These are phyloP conservation scores for Nannoperca obscura DNA, from an alignment of 2,797 vertebrate species.

Conservation along the genomic window DNA sequence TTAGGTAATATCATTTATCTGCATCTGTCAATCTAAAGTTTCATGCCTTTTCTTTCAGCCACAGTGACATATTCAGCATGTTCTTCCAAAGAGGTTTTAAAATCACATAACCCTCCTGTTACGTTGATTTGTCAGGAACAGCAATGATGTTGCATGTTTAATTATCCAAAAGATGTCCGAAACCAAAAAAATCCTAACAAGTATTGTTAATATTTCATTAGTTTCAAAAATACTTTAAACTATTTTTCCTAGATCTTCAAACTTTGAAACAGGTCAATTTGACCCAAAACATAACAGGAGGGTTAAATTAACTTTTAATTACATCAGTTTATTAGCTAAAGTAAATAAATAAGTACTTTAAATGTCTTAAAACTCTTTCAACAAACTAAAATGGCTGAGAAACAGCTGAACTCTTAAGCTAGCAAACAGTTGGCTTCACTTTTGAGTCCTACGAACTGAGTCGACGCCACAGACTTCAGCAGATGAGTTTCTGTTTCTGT, in stretches of 20 bases:
- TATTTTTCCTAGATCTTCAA: too few species aligned
- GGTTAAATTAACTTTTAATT: conserved; percentile 13
- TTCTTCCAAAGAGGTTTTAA: background rate
- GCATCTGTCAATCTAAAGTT: background rate
- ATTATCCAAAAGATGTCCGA: too few species aligned
- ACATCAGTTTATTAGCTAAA: conserved; percentile 17
- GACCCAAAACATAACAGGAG: too few species aligned
- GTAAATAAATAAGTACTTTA: background rate
- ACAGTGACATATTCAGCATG: background rate
- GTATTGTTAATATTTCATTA: too few species aligned
- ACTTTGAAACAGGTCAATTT: too few species aligned
- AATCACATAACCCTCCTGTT: too few species aligned
- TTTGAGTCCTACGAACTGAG: conserved; percentile 1
- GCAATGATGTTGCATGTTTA: too few species aligned
- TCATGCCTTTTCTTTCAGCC: background rate
- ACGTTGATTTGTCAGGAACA: too few species aligned
- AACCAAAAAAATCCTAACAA: too few species aligned
- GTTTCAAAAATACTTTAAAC: too few species aligned
- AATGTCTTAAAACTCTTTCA: conserved; percentile 20
- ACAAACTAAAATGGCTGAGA: background rate
- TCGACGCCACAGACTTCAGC: background rate
- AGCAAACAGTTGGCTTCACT: background rate
- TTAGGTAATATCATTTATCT: background rate
- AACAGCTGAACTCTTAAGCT: background rate
- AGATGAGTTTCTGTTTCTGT: conserved; percentile 43